A percentile compares a stretch with the other conserved stretches of the same genome.
These are phyloP conservation scores for Oligia fasciuncula DNA, from an alignment of 2,888 invertebrate species.

Conservation along the genomic window DNA sequence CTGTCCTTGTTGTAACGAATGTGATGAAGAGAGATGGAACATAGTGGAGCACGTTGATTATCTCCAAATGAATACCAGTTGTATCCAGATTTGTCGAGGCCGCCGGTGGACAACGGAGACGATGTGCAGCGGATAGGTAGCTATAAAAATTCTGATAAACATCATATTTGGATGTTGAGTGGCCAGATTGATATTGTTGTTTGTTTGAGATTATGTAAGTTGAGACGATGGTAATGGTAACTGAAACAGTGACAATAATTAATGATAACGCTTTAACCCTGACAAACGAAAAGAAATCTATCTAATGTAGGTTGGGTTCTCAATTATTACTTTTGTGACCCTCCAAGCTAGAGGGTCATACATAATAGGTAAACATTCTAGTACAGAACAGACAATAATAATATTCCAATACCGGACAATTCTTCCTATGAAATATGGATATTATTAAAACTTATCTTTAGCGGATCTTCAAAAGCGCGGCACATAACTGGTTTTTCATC, in stretches of 20 bases:
- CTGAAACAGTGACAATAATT: neutral
- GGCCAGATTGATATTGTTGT: slow-evolving; percentile 30
- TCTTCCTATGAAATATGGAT: slow-evolving; percentile 36
- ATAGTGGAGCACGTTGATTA: slow-evolving; percentile 72
- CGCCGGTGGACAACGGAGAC: slow-evolving; percentile 56
- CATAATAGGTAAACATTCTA: neutral
- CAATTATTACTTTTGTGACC: neutral
- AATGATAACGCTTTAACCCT: neutral
- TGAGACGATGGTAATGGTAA: slow-evolving; percentile 9
- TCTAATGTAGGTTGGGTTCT: neutral
- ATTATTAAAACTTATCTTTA: slow-evolving; percentile 36
- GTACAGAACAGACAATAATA: neutral
- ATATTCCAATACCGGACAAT: neutral
- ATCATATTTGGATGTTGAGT: slow-evolving; percentile 46
- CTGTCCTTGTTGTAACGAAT: slow-evolving; percentile 48
- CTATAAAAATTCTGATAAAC: slow-evolving; percentile 55
- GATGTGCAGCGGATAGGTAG: slow-evolving; percentile 30
- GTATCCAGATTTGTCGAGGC: slow-evolving; percentile 80
- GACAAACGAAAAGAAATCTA: slow-evolving; percentile 10
- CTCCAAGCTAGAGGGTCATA: neutral
- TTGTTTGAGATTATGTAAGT: slow-evolving; percentile 15
- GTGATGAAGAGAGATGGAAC: slow-evolving; percentile 56
- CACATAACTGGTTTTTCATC: slow-evolving; percentile 53
- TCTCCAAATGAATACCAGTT: slow-evolving; percentile 85
- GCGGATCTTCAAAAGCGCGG: slow-evolving; percentile 43